Evolutionary conservation across 2,797 vertebrate genomes (phyloP).

Genomic region (Centroberyx gerrardi): DNA sequence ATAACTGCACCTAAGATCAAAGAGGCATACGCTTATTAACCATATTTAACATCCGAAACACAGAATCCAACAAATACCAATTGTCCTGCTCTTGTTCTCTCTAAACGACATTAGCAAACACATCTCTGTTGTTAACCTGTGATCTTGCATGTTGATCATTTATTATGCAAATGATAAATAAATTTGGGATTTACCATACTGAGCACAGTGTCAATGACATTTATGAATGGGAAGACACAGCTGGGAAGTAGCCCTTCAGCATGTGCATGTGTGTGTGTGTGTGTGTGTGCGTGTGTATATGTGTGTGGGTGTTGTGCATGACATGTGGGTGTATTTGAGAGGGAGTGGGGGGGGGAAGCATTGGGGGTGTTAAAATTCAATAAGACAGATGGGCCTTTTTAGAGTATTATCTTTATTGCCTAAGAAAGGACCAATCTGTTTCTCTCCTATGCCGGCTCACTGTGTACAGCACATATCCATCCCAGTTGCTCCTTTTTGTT

Average conservation of each 20-base stretch:
- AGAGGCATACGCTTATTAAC: neutral
- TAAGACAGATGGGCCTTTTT: conserved; percentile 85
- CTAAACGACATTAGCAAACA: conserved; percentile 43
- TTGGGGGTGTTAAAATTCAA: conserved; percentile 70
- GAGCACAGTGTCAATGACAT: conserved; percentile 78
- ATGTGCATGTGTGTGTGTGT: conserved; percentile 49
- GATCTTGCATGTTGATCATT: conserved; percentile 76
- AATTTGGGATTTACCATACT: conserved; percentile 71
- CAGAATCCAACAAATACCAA: neutral
- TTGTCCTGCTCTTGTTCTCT: neutral
- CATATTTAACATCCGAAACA: neutral
- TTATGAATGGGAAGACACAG: conserved; percentile 80
- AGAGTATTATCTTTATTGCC: conserved; percentile 80
- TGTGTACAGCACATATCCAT: conserved; percentile 55
- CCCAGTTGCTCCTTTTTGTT: conserved; percentile 32
- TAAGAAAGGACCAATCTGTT: conserved; percentile 79
- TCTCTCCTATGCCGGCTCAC: conserved; percentile 63
- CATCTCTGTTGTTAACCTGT: conserved; percentile 66
- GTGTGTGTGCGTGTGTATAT: conserved; percentile 1
- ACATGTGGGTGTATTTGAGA: conserved; percentile 32
- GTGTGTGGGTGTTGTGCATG: conserved; percentile 46
- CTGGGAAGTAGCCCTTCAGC: conserved; percentile 71
- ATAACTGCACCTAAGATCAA: too few species aligned
- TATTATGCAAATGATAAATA: conserved; percentile 78
- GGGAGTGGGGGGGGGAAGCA: conserved; percentile 19